phyloP scores from a whole-genome alignment of 2,888 invertebrate species.

The Serripes groenlandicus region DNA sequence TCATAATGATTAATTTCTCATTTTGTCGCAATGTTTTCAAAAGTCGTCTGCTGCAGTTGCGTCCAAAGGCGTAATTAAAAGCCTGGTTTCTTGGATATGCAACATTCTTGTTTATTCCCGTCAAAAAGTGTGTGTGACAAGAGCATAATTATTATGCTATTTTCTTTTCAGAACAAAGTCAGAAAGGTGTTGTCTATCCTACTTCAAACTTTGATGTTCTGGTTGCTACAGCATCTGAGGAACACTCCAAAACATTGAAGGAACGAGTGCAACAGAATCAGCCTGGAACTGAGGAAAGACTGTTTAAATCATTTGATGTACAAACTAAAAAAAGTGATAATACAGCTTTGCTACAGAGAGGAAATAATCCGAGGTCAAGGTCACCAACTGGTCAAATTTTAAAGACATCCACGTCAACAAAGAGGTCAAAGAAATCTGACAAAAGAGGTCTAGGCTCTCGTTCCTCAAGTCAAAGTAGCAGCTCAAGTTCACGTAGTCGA shows the following conservation, averaged over 20 bases:
- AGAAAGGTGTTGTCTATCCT: constrained; percentile 22
- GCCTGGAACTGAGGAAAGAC: constrained; percentile 40
- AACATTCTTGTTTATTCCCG: too few species aligned
- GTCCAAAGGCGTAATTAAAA: too few species aligned
- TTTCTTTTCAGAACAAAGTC: constrained; percentile 6
- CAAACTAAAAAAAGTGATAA: not conserved
- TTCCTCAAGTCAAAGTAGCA: constrained; percentile 37
- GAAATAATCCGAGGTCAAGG: not conserved
- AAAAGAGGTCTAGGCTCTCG: constrained; percentile 9
- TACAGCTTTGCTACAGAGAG: not conserved
- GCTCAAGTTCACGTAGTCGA: constrained; percentile 60
- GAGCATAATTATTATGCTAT: too few species aligned
- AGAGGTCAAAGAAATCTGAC: constrained; percentile 12
- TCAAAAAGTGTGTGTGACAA: too few species aligned
- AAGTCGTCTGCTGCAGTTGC: too few species aligned
- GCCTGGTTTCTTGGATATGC: too few species aligned
- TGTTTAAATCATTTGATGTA: constrained; percentile 60
- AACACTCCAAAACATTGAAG: constrained; percentile 89
- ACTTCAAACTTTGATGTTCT: constrained; percentile 94
- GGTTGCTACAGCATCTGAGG: constrained; percentile 96
- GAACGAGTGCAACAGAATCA: constrained; percentile 41
- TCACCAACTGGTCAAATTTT: constrained; percentile 3
- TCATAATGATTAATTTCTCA: too few species aligned
- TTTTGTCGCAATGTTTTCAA: too few species aligned
- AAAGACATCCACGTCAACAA: not conserved